Base-by-base conservation (phyloP, 2,797 vertebrate genomes). In the Natrix natrix region DNA sequence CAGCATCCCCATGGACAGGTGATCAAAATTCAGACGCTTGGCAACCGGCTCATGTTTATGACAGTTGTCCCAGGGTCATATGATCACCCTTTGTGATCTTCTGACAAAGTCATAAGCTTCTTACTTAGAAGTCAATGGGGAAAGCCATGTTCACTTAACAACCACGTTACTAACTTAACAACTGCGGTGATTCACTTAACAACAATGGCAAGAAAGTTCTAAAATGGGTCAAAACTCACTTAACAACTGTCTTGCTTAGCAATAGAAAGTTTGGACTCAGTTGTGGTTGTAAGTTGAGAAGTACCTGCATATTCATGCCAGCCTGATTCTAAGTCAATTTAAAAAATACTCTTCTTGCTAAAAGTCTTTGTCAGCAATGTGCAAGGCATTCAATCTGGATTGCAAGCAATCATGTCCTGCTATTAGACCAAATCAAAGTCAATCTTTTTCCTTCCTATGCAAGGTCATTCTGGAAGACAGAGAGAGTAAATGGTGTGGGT, bases 151-250 rank as follows among this genome's bases (percentile, higher is more conserved):
- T 66, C 12, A 13, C 61, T 4, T 66, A 66, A 63, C 3, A 63
- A 13, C 61, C 11, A 61, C 10, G 4, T 66, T n/a, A 66, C 28
- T 13, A n/a, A 66, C 61, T 66, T 66, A 66, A 66, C 26, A 66
- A 66, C 28, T 66, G 61, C 61, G 13, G 0, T 5, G 61, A 28
- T 66, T 66, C 61, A 28, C 12, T 66, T 66, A n/a, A 28, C 28
- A 66, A n/a, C 61, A 5, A 26, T 28, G 26, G 28, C 12, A n/a
- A 13, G 12, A 66, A n/a, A 0, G 0, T 5, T n/a, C 26, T n/a
- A 66, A 66, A 66, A 66, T 28, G 11, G 1, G 4, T n/a, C 61
- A 66, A n/a, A 66, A 66, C 3, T n/a, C 61, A 28, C 11, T 28
- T 28, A 12, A 56, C 55, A 56, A 63, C 61, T 28, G 10, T 63